Percentiles rank a stretch among this genome's conserved stretches.
These are phyloP conservation scores for Zootermopsis nevadensis DNA, from an alignment of 2,888 invertebrate species.

Conservation along the genomic window DNA sequence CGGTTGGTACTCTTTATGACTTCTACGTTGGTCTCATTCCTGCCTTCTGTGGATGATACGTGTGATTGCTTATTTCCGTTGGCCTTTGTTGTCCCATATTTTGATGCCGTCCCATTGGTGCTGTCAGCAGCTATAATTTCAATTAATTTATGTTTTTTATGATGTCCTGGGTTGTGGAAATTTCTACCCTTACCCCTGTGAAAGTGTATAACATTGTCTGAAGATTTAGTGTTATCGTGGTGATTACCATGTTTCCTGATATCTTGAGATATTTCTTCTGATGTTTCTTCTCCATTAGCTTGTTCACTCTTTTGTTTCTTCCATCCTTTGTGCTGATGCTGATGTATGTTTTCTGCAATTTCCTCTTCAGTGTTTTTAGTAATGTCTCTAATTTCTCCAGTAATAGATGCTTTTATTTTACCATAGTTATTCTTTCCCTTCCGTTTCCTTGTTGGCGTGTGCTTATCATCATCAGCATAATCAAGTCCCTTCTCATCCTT, in stretches of 20 bases:
- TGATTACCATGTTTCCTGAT: background rate
- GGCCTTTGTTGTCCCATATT: background rate
- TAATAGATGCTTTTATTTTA: background rate
- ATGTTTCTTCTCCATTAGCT: background rate
- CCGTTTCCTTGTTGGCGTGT: background rate
- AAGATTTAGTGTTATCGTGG: background rate
- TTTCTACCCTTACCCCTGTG: background rate
- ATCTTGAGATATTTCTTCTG: conserved; percentile 15
- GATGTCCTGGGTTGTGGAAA: background rate
- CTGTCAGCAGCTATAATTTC: background rate
- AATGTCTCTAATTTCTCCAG: background rate
- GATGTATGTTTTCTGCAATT: background rate
- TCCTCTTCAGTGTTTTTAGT: background rate
- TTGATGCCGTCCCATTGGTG: background rate
- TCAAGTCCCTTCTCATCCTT: background rate
- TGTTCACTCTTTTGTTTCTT: background rate
- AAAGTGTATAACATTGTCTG: background rate
- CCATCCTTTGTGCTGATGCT: background rate
- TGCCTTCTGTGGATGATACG: background rate
- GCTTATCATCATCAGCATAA: background rate
- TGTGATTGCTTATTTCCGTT: background rate
- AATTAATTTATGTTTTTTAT: conserved; percentile 27
- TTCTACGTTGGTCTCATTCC: background rate
- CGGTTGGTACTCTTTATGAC: background rate
- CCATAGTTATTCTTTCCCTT: background rate